Base-by-base conservation (phyloP, 2,113 vertebrate genomes). In the Psophia crepitans region DNA sequence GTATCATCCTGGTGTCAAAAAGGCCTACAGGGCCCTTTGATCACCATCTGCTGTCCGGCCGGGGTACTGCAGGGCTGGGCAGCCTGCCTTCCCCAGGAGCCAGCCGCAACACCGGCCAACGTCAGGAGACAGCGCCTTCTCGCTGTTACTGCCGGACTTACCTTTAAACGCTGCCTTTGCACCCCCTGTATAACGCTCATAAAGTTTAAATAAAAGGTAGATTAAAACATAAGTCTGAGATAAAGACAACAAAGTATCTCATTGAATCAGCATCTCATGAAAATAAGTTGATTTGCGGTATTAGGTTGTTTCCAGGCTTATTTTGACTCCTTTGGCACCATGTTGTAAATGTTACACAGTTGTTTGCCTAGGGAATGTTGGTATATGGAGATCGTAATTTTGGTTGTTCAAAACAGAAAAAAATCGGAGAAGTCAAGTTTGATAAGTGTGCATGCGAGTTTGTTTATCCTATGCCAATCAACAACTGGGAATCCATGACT, bases 31-130 rank as follows among this genome's bases (percentile, higher is more conserved):
- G 89, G 60, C 89, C 91, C 48, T 41, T 53, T 30, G 74, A 37
- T 83, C 87, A 65, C 97, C 97, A 95, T 39, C 97, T 98, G 94
- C 96, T 91, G 97, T 81, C 30, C 9, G 32, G 39, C 2, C 21
- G 12, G 11, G 61, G 92, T 61, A 92, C 70, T 96, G 84, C 85
- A 96, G 79, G 79, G 51, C 66, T 8, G 4, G 9, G 1, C 65
- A 33, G 41, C 24, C 44, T 14, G 14, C 21, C 56, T 32, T 27
- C 65, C 4, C 10, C 37, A 1, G 14, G 27, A 26, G 37, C 46
- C 9, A 26, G n/a, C 43, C 8, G 1, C 26, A 9, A 16, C 13
- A 14, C n/a, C 15, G 4, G 11, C 16, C 30, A 15, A 3, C 17
- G 26, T 39, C n/a, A 5, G 14, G 24, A 35, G 22, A 11, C n/a